phyloP scores from a whole-genome alignment of 1,140 invertebrate species.

The Ips nitidus region DNA sequence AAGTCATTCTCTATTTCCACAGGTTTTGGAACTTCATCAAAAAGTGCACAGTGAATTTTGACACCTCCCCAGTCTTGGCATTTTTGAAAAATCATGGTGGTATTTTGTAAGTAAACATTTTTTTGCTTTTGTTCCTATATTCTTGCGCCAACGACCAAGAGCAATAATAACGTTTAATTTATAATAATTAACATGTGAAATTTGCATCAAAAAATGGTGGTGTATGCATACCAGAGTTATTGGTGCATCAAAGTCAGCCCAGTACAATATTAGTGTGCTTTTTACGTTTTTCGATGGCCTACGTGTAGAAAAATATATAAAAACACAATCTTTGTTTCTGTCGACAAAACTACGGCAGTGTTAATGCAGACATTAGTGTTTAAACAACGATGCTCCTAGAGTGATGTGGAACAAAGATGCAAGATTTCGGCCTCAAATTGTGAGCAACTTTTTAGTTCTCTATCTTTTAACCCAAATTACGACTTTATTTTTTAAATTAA shows the following conservation, averaged over 20 bases:
- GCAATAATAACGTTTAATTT: background rate
- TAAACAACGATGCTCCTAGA: too few relatives aligned
- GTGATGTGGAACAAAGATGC: too few relatives aligned
- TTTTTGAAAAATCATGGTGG: conserved; percentile 28
- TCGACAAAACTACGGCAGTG: too few relatives aligned
- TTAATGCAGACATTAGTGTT: too few relatives aligned
- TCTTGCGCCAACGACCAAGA: background rate
- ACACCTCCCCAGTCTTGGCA: conserved; percentile 17
- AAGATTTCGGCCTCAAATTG: too few relatives aligned
- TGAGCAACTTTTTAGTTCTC: too few relatives aligned
- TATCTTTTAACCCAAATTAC: too few relatives aligned
- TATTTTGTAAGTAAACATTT: conserved; percentile 24
- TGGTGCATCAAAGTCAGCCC: background rate
- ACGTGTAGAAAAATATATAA: too few relatives aligned
- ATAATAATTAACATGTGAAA: background rate
- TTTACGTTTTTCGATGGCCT: background rate
- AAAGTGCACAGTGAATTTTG: conserved; percentile 23
- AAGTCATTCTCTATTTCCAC: conserved; percentile 4
- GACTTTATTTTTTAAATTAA: too few relatives aligned
- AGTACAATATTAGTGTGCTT: background rate
- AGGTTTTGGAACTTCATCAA: conserved; percentile 24
- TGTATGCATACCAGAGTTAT: background rate
- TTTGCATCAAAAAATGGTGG: background rate
- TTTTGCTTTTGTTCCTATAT: conserved; percentile 1
- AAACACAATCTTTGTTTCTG: too few relatives aligned